Evolutionary conservation across 2,888 invertebrate species (phyloP), one percentile per base, ranked within the genome.

Genomic region (Bugula neritina): DNA sequence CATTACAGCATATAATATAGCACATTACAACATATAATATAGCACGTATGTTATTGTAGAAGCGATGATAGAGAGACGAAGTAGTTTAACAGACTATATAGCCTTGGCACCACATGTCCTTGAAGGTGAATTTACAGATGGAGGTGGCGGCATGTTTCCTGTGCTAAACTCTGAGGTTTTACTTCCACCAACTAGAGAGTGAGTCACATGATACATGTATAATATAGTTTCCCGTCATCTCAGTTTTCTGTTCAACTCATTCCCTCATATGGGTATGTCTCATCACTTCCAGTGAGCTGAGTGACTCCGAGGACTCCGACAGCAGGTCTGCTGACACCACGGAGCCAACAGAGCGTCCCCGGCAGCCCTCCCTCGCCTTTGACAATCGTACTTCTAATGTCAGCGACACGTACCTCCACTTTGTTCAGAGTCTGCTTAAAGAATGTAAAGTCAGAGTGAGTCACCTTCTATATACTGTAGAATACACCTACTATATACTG

Each of bases 401-500:
- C 63, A 63, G 31, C n/a, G 94, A 97, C 84, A 94, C 95, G 52
- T 97, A 99, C 85, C 94, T 95, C 90, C 92, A 93, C 31, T 99
- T 99, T 86, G 97, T 99, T 69, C 97, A 98, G 82, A 94, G 95
- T 83, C 88, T 99, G 77, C 87, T 99, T 70, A 95, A 95, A 89
- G 98, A 88, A 78, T 85, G 84, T 71, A 87, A 87, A 79, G 81
- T 81, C 29, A 85, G 84, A 81, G 84, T 84, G 75, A 17, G 43
- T n/a, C n/a, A n/a, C n/a, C 21, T 10, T 52, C 52, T 52, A n/a
- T n/a, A n/a, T n/a, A n/a, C n/a, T n/a, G n/a, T n/a, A n/a, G n/a
- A n/a, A n/a, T n/a, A n/a, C n/a, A n/a, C n/a, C n/a, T n/a, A n/a
- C n/a, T n/a, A n/a, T n/a, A n/a, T n/a, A n/a, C n/a, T n/a, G n/a